These are phyloP conservation scores for Dasypus novemcinctus DNA, from an alignment of 2,113 vertebrate species.

Conservation along the genomic window DNA sequence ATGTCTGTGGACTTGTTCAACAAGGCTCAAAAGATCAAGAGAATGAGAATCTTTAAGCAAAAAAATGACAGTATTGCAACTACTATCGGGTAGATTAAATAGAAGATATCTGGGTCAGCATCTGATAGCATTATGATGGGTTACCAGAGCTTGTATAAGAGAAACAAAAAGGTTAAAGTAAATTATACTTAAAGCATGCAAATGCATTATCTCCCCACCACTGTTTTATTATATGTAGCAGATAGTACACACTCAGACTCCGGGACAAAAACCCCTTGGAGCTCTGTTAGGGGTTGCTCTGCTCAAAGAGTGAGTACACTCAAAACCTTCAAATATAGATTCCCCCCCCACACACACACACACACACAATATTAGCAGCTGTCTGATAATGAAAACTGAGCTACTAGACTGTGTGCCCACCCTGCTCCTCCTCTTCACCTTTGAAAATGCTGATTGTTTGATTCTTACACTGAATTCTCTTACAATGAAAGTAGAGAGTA, in stretches of 20 bases:
- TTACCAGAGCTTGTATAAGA: background rate
- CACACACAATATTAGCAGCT: slow-evolving; percentile 56
- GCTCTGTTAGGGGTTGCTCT: background rate
- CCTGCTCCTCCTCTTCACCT: slow-evolving; percentile 65
- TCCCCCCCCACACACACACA: too few relatives aligned
- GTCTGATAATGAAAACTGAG: slow-evolving; percentile 68
- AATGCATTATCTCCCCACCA: background rate
- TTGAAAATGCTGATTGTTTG: slow-evolving; percentile 75
- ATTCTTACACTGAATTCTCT: slow-evolving; percentile 69
- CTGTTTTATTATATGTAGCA: background rate
- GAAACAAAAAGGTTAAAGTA: background rate
- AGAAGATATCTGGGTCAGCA: background rate
- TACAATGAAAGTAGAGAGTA: slow-evolving; percentile 53
- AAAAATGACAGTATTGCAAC: background rate
- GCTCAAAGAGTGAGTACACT: slow-evolving; percentile 56
- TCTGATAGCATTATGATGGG: background rate
- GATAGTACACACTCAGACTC: background rate
- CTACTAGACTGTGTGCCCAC: slow-evolving; percentile 31
- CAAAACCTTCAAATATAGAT: slow-evolving; percentile 53
- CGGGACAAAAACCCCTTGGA: background rate
- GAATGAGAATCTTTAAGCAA: background rate
- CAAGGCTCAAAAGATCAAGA: background rate
- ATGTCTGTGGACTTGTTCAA: background rate
- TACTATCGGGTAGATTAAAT: background rate
- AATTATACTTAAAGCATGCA: background rate